phyloP scores from a whole-genome alignment of 2,113 vertebrate species.

The Varanus salvator region DNA sequence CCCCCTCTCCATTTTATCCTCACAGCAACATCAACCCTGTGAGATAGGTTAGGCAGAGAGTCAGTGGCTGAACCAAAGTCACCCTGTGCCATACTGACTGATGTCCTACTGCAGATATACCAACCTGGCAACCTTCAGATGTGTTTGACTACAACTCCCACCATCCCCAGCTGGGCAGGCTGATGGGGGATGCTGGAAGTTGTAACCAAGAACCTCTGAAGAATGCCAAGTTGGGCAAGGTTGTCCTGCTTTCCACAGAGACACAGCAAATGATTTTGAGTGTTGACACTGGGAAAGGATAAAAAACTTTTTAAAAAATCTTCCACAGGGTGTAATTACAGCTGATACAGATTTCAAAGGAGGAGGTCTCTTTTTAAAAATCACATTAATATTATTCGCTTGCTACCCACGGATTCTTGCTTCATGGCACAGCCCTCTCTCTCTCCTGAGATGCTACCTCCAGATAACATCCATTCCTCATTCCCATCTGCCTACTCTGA shows the following conservation, averaged over 20 bases:
- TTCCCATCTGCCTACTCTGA: background rate
- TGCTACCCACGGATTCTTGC: background rate
- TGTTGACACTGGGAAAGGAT: background rate
- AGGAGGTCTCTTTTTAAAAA: background rate
- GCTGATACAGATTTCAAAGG: conserved; percentile 10
- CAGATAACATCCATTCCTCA: background rate
- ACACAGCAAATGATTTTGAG: background rate
- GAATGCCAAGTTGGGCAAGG: no score
- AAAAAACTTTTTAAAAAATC: background rate
- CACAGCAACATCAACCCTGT: no score
- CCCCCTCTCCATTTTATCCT: no score
- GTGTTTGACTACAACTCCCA: no score
- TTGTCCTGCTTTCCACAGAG: background rate
- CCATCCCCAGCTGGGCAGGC: no score
- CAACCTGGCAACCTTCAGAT: no score
- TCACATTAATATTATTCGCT: background rate
- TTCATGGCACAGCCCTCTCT: background rate
- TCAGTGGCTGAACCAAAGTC: no score
- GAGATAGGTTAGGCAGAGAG: no score
- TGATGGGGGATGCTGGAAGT: no score
- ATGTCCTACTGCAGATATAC: no score
- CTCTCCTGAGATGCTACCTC: background rate
- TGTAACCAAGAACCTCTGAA: no score
- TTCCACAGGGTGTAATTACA: conserved; percentile 6
- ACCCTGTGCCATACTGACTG: no score